A percentile compares a stretch with the other conserved stretches of the same genome.
phyloP scores from a whole-genome alignment of 2,888 invertebrate genomes.

The Cephus nigrinus region DNA sequence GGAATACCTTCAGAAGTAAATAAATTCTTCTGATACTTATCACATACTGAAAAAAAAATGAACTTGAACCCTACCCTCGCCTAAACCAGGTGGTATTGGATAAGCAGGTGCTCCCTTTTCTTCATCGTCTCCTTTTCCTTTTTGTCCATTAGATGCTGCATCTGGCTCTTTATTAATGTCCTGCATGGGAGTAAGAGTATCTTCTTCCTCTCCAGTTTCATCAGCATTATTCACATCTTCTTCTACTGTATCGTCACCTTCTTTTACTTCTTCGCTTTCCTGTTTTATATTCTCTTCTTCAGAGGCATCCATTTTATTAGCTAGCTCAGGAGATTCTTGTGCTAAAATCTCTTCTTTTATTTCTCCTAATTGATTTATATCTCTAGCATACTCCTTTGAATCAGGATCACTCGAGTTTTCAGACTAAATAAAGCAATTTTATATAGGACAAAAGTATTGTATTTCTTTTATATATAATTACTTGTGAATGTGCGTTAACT shows the following conservation, averaged over 20 bases:
- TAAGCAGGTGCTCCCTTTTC: slow-evolving; percentile 31
- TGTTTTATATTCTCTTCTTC: slow-evolving; percentile 12
- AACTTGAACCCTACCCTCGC: slow-evolving; percentile 24
- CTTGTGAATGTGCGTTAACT: not conserved
- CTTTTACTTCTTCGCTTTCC: slow-evolving; percentile 22
- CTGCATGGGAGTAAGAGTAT: not conserved
- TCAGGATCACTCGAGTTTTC: not conserved
- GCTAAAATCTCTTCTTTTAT: slow-evolving; percentile 22
- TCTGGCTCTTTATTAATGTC: slow-evolving; percentile 8
- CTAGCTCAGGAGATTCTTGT: not conserved
- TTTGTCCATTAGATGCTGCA: slow-evolving; percentile 20
- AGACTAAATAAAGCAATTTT: not conserved
- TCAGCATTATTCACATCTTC: slow-evolving; percentile 9
- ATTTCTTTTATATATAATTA: not conserved
- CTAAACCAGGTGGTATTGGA: slow-evolving; percentile 25
- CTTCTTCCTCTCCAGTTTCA: slow-evolving; percentile 9
- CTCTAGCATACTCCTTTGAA: not conserved
- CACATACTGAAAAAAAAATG: not conserved
- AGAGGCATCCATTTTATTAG: not conserved
- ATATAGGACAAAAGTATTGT: not conserved
- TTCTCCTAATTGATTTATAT: slow-evolving; percentile 6
- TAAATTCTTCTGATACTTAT: not conserved
- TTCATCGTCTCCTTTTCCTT: slow-evolving; percentile 26
- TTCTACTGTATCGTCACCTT: slow-evolving; percentile 12
- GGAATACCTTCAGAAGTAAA: slow-evolving; percentile 26